phyloP scores from a whole-genome alignment of 2,888 invertebrate species.

The Leptopilina drosophilae region DNA sequence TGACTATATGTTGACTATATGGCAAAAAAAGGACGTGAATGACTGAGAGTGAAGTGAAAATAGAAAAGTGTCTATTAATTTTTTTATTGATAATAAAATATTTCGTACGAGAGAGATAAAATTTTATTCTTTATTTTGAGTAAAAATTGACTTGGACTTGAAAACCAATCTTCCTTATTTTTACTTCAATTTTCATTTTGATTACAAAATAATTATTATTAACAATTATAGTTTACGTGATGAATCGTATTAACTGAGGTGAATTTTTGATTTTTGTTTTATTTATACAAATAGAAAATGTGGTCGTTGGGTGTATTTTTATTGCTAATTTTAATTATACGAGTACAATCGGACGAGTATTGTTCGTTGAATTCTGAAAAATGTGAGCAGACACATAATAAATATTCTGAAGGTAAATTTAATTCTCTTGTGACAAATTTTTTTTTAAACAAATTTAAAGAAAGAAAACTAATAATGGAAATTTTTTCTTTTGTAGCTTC shows the following conservation, averaged over 20 bases:
- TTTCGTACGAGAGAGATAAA: conserved; percentile 19
- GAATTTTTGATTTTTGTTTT: background rate
- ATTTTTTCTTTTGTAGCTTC: conserved; percentile 75
- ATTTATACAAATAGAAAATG: background rate
- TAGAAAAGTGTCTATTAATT: background rate
- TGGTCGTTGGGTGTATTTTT: background rate
- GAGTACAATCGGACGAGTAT: background rate
- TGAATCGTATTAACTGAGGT: background rate
- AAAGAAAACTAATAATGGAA: no score
- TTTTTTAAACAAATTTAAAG: no score
- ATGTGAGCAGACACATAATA: background rate
- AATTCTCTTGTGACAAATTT: background rate
- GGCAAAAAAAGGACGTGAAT: background rate
- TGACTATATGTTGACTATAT: no score
- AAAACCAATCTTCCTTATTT: background rate
- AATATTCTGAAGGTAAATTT: background rate
- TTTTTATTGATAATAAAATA: conserved; percentile 6
- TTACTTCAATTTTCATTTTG: background rate
- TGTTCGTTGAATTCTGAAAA: background rate
- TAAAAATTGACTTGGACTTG: background rate
- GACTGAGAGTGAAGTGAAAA: background rate
- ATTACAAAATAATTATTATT: no score
- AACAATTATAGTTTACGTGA: no score
- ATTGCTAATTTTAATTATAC: background rate
- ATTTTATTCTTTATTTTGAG: background rate